Conservation (phyloP, 2,888 invertebrate genomes). For the Platycheirus rosarum region DNA sequence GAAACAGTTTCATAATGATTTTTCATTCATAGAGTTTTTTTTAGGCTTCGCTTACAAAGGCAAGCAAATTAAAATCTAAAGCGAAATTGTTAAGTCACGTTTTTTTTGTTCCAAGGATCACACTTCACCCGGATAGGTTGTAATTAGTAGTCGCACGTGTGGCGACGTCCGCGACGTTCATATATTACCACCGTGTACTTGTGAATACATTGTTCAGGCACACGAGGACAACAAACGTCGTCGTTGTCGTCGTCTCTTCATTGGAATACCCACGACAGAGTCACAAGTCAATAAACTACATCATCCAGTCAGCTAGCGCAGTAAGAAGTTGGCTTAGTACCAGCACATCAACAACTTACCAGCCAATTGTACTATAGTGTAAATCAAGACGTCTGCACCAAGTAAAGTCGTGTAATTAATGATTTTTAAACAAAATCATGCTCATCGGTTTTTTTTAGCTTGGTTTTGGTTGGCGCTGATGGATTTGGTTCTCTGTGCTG, state of each 20-base stretch:
- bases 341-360: no score
- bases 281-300: conserved; percentile 62
- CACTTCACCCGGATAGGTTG: conserved; percentile 46
- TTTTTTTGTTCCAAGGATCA: conserved; percentile 43
- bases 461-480: conserved; percentile 20
- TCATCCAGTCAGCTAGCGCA: conserved; percentile 17
- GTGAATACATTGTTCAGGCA: not conserved
- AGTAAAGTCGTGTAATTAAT: conserved; percentile 60
- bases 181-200: conserved; percentile 20
- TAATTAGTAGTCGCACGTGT: conserved; percentile 71
- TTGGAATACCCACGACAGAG: conserved; percentile 36
- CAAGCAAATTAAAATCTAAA: conserved; percentile 39
- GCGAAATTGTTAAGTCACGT: conserved; percentile 59
- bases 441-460: conserved; percentile 29
- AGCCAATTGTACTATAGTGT: conserved; percentile 9
- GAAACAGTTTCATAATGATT: conserved; percentile 9
- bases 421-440: conserved; percentile 37
- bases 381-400: conserved; percentile 24
- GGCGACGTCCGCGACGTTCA: conserved; percentile 44
- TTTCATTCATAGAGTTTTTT: conserved; percentile 27
- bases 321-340: not conserved
- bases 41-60: conserved; percentile 1
- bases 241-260: conserved; percentile 16
- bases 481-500: conserved; percentile 20
- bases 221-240: conserved; percentile 45